phyloP scores from a whole-genome alignment of 2,888 invertebrate genomes.

The Tenthredo notha region DNA sequence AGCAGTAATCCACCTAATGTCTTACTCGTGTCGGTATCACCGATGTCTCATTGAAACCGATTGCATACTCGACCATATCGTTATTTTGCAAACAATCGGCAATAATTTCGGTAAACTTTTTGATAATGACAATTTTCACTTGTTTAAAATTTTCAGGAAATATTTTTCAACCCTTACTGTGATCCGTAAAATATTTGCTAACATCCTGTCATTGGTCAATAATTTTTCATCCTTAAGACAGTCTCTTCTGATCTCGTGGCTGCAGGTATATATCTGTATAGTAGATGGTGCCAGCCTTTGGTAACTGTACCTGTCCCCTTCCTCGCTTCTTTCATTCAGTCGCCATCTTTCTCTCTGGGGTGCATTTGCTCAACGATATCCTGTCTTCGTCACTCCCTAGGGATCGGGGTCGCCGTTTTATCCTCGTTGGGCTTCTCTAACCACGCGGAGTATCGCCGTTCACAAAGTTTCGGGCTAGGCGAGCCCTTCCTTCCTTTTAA shows the following conservation, averaged over 20 bases:
- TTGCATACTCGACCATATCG: background rate
- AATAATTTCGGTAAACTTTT: background rate
- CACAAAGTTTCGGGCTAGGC: slow-evolving; percentile 18
- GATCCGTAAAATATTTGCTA: background rate
- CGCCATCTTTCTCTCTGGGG: slow-evolving; percentile 51
- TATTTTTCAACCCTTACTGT: background rate
- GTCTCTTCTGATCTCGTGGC: background rate
- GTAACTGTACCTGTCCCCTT: slow-evolving; percentile 70
- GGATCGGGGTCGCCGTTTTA: slow-evolving; percentile 27
- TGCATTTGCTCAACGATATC: slow-evolving; percentile 27
- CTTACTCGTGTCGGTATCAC: background rate
- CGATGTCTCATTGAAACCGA: background rate
- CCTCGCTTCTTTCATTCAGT: slow-evolving; percentile 63
- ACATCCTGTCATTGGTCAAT: background rate
- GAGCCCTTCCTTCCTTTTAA: slow-evolving; percentile 26
- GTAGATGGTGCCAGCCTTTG: slow-evolving; percentile 63
- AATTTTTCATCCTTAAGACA: slow-evolving; percentile 9
- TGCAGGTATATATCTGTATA: slow-evolving; percentile 55
- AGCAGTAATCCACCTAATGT: slow-evolving; percentile 31
- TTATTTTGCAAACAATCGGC: background rate
- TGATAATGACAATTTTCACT: background rate
- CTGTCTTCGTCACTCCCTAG: slow-evolving; percentile 47
- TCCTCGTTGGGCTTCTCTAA: background rate
- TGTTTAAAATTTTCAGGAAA: background rate
- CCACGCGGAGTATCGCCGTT: slow-evolving; percentile 13